These are phyloP conservation scores for Drosophila arizonae DNA, from an alignment of 1,140 invertebrate species.

Conservation along the genomic window DNA sequence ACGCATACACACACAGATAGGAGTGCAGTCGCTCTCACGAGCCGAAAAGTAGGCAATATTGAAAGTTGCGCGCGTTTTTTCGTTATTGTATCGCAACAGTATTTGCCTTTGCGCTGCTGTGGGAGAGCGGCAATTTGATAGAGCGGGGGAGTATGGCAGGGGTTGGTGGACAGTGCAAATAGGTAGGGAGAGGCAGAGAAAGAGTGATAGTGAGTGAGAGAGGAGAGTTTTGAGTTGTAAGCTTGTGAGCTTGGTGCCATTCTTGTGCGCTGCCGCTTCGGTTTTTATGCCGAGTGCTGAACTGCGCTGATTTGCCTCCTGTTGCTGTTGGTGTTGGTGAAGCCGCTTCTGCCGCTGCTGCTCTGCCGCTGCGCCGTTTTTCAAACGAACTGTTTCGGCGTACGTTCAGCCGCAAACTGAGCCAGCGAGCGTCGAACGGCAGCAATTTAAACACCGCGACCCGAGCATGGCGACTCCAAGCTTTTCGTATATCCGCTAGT, in stretches of 20 bases:
- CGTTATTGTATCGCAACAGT: slow-evolving; percentile 10
- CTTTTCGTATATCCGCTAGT: slow-evolving; percentile 5
- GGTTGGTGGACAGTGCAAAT: not conserved
- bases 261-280: slow-evolving; percentile 2
- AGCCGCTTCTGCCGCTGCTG: not conserved
- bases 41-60: slow-evolving; percentile 20
- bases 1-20: slow-evolving; percentile 2
- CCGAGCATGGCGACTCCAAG: slow-evolving; percentile 3
- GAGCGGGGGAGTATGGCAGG: not conserved
- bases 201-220: not conserved
- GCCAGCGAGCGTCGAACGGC: not conserved
- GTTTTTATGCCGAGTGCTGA: not conserved
- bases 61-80: slow-evolving; percentile 41
- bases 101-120: slow-evolving; percentile 39
- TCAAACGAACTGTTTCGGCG: slow-evolving; percentile 56
- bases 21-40: not conserved
- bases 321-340: not conserved
- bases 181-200: not conserved
- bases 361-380: not conserved
- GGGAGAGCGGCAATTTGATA: slow-evolving; percentile 5
- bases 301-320: not conserved
- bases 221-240: not conserved
- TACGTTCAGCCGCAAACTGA: slow-evolving; percentile 56
- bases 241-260: not conserved
- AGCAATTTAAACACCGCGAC: slow-evolving; percentile 28